Percentiles rank a stretch among this genome's conserved stretches.
phyloP scores from a whole-genome alignment of 2,797 vertebrate species.

The Clarias laeviceps region DNA sequence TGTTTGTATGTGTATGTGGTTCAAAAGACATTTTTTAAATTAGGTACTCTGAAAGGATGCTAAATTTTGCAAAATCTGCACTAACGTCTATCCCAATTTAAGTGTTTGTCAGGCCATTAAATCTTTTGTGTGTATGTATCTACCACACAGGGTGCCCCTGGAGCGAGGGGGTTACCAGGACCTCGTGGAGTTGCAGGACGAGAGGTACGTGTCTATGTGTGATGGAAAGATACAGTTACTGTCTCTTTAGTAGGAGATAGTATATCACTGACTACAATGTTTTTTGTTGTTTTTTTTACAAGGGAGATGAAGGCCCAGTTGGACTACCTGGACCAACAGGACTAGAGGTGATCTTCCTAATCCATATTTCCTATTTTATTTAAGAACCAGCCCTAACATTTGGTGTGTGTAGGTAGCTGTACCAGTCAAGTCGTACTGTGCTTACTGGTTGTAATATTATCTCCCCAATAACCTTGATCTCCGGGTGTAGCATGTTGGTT shows the following conservation, averaged over 20 bases:
- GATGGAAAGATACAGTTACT: not conserved
- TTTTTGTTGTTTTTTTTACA: slow-evolving; percentile 59
- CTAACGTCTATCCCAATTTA: not conserved
- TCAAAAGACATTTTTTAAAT: not conserved
- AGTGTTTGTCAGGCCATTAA: not conserved
- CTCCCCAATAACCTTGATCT: not conserved
- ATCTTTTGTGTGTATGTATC: slow-evolving; percentile 20
- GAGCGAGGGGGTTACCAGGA: slow-evolving; percentile 91
- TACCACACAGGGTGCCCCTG: slow-evolving; percentile 85
- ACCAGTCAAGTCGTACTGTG: not conserved
- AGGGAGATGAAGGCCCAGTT: slow-evolving; percentile 94
- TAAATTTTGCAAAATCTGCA: not conserved
- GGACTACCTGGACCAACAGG: slow-evolving; percentile 89
- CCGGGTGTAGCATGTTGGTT: not conserved
- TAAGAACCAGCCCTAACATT: not conserved
- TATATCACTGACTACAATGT: no score
- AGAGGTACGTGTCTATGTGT: slow-evolving; percentile 78
- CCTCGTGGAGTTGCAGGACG: slow-evolving; percentile 88
- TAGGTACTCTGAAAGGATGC: not conserved
- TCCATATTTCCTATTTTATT: not conserved
- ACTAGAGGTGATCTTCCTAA: slow-evolving; percentile 82
- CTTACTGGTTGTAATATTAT: not conserved
- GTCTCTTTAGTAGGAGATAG: not conserved
- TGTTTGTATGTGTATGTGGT: not conserved
- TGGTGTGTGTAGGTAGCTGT: no score